Percentiles rank a stretch among this genome's conserved stretches.
Conservation (phyloP, 2,888 invertebrate species). For the Portevinia maculata region DNA sequence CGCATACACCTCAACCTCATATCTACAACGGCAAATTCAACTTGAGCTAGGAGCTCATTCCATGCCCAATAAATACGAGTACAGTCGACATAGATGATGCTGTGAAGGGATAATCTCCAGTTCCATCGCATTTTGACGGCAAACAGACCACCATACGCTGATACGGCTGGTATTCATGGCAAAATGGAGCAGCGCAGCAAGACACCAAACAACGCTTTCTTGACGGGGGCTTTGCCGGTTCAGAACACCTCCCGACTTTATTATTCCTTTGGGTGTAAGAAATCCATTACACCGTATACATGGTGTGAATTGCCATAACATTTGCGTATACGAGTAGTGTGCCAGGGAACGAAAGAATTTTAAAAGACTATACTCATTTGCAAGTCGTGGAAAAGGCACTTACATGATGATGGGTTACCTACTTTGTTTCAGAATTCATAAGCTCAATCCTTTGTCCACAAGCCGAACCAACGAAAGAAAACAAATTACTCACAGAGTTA, state of each 20-base stretch:
- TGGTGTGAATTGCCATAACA: slow-evolving; percentile 59
- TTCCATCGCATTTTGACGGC: background rate
- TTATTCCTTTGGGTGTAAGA: slow-evolving; percentile 52
- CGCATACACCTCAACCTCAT: slow-evolving; percentile 25
- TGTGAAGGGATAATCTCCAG: slow-evolving; percentile 64
- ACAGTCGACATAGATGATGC: slow-evolving; percentile 57
- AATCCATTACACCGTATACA: slow-evolving; percentile 50
- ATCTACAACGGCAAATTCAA: slow-evolving; percentile 36
- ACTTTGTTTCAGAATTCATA: slow-evolving; percentile 29
- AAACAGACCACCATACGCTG: slow-evolving; percentile 9
- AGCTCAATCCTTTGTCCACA: slow-evolving; percentile 43
- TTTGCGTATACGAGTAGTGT: slow-evolving; percentile 30
- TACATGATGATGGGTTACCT: slow-evolving; percentile 24
- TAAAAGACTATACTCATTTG: slow-evolving; percentile 22
- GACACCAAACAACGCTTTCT: slow-evolving; percentile 36
- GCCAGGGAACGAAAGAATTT: slow-evolving; percentile 9
- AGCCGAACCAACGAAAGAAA: slow-evolving; percentile 13
- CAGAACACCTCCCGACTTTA: slow-evolving; percentile 58
- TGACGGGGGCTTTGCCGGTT: slow-evolving; percentile 37
- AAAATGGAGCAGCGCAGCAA: slow-evolving; percentile 47
- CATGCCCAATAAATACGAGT: slow-evolving; percentile 72
- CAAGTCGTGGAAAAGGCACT: slow-evolving; percentile 8
- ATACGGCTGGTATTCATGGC: slow-evolving; percentile 1
- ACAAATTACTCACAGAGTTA: slow-evolving; percentile 28
- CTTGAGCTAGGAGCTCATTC: slow-evolving; percentile 65